phyloP scores from a whole-genome alignment of 2,888 invertebrate species.

The Trachelus iudaicus region DNA sequence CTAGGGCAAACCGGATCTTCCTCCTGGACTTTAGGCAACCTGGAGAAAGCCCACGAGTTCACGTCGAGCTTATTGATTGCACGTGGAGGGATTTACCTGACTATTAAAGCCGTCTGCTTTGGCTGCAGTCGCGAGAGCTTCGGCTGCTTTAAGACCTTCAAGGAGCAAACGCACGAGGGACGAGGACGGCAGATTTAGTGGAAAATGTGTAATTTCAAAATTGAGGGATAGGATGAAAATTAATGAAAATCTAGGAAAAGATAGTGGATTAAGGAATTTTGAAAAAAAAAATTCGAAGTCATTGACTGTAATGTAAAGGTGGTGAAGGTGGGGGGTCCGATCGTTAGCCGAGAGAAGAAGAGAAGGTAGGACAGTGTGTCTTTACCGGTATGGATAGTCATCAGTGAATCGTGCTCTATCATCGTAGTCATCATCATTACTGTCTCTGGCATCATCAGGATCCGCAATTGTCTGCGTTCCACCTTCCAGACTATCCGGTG shows the following conservation, averaged over 20 bases:
- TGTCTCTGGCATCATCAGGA: background rate
- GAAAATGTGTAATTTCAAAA: no score
- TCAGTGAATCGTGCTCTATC: constrained; percentile 21
- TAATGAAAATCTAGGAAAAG: no score
- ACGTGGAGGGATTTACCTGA: background rate
- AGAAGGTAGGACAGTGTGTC: background rate
- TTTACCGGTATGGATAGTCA: constrained; percentile 5
- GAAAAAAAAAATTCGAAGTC: no score
- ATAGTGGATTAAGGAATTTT: no score
- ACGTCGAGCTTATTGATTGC: background rate
- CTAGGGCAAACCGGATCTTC: background rate
- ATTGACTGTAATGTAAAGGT: no score
- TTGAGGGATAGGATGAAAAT: no score
- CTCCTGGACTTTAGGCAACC: background rate
- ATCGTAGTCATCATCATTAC: constrained; percentile 23
- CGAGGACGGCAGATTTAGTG: no score
- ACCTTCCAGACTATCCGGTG: background rate
- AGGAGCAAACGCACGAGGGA: background rate
- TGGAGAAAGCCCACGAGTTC: background rate
- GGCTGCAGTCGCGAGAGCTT: background rate
- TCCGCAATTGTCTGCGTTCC: background rate
- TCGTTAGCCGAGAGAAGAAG: background rate
- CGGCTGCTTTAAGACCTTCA: background rate
- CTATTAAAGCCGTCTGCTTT: background rate
- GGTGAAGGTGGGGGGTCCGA: background rate